Conservation (phyloP, 2,797 vertebrate species). For the Tenualosa thibaudeaui region DNA sequence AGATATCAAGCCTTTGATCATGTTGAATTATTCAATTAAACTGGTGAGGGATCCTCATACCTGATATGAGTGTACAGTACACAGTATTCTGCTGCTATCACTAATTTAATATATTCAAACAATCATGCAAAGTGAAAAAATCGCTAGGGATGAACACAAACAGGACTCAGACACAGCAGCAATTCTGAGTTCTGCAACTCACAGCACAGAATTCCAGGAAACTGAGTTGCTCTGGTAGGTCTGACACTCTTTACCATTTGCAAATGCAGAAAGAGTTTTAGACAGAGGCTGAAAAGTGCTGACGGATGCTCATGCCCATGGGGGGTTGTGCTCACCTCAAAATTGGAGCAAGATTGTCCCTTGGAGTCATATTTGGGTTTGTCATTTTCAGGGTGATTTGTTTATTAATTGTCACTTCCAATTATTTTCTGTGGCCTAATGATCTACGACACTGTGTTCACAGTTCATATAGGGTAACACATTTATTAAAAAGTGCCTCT, state of each 20-base stretch:
- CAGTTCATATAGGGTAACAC: neutral
- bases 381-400: conserved; percentile 21
- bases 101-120: neutral
- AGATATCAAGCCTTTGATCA: neutral
- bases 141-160: neutral
- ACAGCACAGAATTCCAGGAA: neutral
- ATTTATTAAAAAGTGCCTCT: neutral
- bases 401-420: conserved; percentile 33
- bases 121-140: neutral
- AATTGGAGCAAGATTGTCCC: conserved; percentile 21
- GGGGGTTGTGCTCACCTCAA: neutral
- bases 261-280: neutral
- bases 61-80: neutral
- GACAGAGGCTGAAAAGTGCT: conserved; percentile 17
- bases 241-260: neutral
- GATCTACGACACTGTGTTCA: conserved; percentile 1
- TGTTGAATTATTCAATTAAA: neutral
- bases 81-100: neutral
- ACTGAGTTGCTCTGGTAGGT: neutral
- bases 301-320: conserved; percentile 1
- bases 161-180: neutral
- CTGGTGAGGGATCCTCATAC: neutral
- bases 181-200: neutral
- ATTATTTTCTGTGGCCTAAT: neutral
- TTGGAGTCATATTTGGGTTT: conserved; percentile 26